Evolutionary conservation across 1,140 invertebrate genomes (phyloP), one percentile per base, ranked within the genome.

Genomic region (Carcinoscorpius rotundicauda): DNA sequence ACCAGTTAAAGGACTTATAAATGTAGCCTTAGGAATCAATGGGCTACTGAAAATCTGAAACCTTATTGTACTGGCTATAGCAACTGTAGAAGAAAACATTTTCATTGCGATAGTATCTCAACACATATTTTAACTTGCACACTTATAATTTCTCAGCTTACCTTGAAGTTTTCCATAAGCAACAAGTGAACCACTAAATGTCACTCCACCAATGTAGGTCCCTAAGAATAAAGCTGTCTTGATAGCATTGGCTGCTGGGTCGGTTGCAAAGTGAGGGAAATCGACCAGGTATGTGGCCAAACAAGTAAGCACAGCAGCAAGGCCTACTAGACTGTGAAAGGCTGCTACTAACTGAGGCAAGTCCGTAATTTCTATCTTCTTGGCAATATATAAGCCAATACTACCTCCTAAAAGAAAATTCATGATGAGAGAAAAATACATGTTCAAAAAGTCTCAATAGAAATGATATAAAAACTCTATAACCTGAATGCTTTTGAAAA

Each of bases 121-220:
- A 29, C 29, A 29, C 29, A 29, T 29, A 29, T 29, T 29, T 29
- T 29, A 29, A 29, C 29, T 29, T 29, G 29, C 29, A 29, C 49
- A 63, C 52, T 52, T 52, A 51, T 9, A 61, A 57, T 10, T 68
- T 4, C 49, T 49, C 5, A 51, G 29, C 8, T 29, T 62, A 81
- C 80, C 82, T 79, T 93, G 90, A 5, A 94, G 82, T 81, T 94
- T 94, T 64, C 89, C 91, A 78, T 92, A 94, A n/a, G 91, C 91
- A 56, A 94, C 82, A 55, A 94, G 77, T 0, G 88, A 91, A 3
- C 91, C 91, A 71, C 88, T 91, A 79, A 93, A 93, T 6, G 90
- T 93, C 52, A 93, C 86, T 59, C 89, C 90, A 69, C 91, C 91
- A 73, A 95, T 95, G 77, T 87, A 92, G 2, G 91, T 91, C 5